These are phyloP conservation scores for Chrysomela aeneicollis DNA, from an alignment of 2,888 invertebrate genomes.

Conservation along the genomic window DNA sequence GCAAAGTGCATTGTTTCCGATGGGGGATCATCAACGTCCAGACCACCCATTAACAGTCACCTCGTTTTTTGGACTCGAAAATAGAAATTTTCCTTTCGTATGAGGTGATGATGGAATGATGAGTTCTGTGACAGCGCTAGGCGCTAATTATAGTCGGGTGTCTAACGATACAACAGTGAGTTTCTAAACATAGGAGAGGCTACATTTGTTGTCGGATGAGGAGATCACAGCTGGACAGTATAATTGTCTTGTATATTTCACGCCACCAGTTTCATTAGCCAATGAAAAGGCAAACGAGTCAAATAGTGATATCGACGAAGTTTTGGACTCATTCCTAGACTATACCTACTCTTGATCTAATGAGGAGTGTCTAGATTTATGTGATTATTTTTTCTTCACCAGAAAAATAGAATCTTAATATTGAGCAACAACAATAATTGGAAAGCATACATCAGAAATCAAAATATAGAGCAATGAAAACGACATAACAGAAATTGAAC, in stretches of 20 bases:
- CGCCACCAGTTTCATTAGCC: conserved; percentile 15
- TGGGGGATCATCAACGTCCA: conserved; percentile 54
- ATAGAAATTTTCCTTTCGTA: conserved; percentile 47
- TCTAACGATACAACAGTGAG: conserved; percentile 12
- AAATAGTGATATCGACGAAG: no score
- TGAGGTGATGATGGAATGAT: conserved; percentile 54
- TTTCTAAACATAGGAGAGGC: conserved; percentile 25
- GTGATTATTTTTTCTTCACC: no score
- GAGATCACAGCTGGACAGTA: conserved; percentile 21
- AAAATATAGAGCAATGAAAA: no score
- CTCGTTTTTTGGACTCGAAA: conserved; percentile 47
- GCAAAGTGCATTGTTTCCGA: conserved; percentile 55
- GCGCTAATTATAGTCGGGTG: conserved; percentile 40
- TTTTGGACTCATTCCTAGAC: no score
- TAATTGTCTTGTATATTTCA: conserved; percentile 25
- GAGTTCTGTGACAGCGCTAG: conserved; percentile 43
- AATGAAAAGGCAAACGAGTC: not conserved
- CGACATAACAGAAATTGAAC: no score
- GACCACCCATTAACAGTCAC: conserved; percentile 56
- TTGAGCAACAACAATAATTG: no score
- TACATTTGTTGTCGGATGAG: not conserved
- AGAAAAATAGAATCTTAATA: no score
- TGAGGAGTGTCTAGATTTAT: no score
- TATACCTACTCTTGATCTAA: no score
- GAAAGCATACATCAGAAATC: no score